These are phyloP conservation scores for Calyptommatus sinebrachiatus DNA, from an alignment of 2,113 vertebrate genomes.

Conservation along the genomic window DNA sequence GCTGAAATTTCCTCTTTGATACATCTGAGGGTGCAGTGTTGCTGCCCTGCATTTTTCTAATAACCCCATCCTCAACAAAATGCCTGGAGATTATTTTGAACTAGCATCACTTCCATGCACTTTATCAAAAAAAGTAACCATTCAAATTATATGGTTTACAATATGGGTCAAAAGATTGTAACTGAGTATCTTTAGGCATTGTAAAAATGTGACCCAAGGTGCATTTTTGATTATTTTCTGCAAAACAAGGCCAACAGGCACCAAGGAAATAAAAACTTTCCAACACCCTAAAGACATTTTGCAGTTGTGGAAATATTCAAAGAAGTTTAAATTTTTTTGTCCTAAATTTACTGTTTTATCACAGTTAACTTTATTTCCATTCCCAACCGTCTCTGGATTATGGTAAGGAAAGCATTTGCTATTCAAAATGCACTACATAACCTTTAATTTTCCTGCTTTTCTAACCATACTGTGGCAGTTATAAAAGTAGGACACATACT, in stretches of 20 bases:
- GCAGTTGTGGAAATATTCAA: background rate
- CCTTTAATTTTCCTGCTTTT: too few species aligned
- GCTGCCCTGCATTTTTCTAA: too few species aligned
- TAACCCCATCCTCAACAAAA: background rate
- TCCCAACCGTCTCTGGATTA: background rate
- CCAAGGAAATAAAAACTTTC: background rate
- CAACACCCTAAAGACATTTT: background rate
- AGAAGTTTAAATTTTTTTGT: background rate
- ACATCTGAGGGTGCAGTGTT: too few species aligned
- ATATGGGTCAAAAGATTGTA: background rate
- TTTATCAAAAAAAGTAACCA: background rate
- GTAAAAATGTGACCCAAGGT: background rate
- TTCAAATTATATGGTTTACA: background rate
- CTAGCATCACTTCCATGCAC: background rate
- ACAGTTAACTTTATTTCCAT: background rate
- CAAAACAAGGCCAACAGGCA: background rate
- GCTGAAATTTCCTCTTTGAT: too few species aligned
- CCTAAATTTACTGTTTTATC: background rate
- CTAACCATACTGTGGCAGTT: too few species aligned
- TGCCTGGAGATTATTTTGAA: background rate
- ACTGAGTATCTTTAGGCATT: background rate
- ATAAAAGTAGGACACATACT: too few species aligned
- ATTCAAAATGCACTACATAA: background rate
- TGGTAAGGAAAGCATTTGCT: background rate
- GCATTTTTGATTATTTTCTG: background rate